A percentile compares a stretch with the other conserved stretches of the same genome.
These are phyloP conservation scores for Semaprochilodus insignis DNA, from an alignment of 2,797 vertebrate species.

Conservation along the genomic window DNA sequence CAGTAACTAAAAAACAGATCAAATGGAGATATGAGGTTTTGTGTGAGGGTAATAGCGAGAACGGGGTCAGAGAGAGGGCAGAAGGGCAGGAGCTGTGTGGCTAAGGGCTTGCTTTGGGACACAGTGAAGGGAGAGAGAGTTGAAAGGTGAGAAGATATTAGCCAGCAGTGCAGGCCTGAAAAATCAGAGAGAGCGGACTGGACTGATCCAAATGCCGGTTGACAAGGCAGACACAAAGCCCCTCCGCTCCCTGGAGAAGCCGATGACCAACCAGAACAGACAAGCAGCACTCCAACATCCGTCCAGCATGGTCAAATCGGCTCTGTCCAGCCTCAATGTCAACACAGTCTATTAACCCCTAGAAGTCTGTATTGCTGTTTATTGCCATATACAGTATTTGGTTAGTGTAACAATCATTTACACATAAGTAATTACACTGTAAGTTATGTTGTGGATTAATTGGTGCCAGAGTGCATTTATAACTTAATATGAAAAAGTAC, in stretches of 20 bases:
- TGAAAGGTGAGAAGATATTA: slow-evolving; percentile 45
- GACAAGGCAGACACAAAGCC: slow-evolving; percentile 1
- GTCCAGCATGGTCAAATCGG: background rate
- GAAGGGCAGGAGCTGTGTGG: background rate
- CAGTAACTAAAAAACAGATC: background rate
- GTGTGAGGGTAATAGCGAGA: background rate
- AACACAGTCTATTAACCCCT: background rate
- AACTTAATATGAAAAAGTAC: too few relatives aligned
- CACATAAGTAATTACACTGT: too few relatives aligned
- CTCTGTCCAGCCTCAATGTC: background rate
- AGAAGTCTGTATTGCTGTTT: background rate
- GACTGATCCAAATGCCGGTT: slow-evolving; percentile 23
- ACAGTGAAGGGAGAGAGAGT: background rate
- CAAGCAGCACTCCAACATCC: background rate
- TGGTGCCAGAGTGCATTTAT: too few relatives aligned
- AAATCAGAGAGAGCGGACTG: slow-evolving; percentile 6
- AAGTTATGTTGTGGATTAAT: too few relatives aligned
- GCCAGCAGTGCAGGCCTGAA: slow-evolving; percentile 26
- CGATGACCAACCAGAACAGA: slow-evolving; percentile 18
- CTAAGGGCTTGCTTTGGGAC: slow-evolving; percentile 12
- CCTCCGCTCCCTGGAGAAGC: slow-evolving; percentile 25
- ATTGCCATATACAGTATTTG: background rate
- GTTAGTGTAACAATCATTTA: background rate
- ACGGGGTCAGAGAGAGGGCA: slow-evolving; percentile 27
- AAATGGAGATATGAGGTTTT: background rate